phyloP scores from a whole-genome alignment of 1,140 invertebrate species.

The Hetaerina americana region DNA sequence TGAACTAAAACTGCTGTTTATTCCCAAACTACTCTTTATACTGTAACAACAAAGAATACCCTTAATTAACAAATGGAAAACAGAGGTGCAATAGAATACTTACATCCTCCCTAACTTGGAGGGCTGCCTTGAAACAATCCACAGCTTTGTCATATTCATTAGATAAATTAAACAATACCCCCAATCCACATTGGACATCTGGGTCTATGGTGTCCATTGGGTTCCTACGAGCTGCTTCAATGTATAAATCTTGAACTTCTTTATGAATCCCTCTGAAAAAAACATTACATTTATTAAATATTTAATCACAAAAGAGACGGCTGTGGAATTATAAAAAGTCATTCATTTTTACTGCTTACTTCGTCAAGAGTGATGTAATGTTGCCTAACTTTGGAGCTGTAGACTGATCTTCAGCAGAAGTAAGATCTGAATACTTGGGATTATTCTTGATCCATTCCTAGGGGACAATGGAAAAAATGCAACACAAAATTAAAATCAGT shows the following conservation, averaged over 20 bases:
- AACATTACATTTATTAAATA: too few species aligned
- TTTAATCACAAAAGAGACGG: too few species aligned
- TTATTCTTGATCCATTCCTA: constrained; percentile 74
- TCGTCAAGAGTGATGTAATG: background rate
- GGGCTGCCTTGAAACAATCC: constrained; percentile 86
- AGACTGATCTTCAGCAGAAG: constrained; percentile 24
- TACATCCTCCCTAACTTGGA: constrained; percentile 67
- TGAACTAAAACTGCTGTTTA: too few species aligned
- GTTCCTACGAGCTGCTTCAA: constrained; percentile 71
- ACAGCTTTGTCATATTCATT: constrained; percentile 91
- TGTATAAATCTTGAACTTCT: constrained; percentile 64
- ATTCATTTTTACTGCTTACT: background rate
- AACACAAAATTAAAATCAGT: too few species aligned
- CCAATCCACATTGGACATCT: constrained; percentile 91
- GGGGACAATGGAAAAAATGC: constrained; percentile 15
- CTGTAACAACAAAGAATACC: too few species aligned
- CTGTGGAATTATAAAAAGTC: too few species aligned
- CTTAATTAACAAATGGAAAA: too few species aligned
- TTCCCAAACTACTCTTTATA: too few species aligned
- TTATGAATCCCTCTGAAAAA: constrained; percentile 42
- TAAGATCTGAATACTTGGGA: constrained; percentile 66
- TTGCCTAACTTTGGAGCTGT: background rate
- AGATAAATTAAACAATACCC: constrained; percentile 89
- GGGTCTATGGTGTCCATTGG: constrained; percentile 64
- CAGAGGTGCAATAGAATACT: too few species aligned